These are phyloP conservation scores for Pachyuromys duprasi DNA, from an alignment of 2,797 vertebrate species.

Conservation along the genomic window DNA sequence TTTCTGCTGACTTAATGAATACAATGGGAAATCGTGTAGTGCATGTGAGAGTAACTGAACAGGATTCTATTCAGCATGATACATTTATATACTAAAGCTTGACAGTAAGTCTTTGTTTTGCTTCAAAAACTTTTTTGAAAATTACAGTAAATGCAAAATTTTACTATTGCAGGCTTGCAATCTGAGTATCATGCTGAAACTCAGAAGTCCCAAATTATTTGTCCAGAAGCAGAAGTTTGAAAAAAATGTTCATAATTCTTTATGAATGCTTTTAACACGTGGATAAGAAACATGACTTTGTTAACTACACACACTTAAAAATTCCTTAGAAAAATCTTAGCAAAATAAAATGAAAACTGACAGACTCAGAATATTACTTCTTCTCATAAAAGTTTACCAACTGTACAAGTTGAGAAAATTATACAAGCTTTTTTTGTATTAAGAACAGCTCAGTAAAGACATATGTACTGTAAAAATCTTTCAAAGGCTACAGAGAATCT, in stretches of 20 bases:
- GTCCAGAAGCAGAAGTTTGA: conserved; percentile 73
- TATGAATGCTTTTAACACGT: conserved; percentile 78
- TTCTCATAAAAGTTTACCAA: conserved; percentile 93
- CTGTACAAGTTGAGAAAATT: conserved; percentile 96
- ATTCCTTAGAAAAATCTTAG: conserved; percentile 88
- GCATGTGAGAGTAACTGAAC: conserved; percentile 43
- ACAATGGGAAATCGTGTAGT: conserved; percentile 57
- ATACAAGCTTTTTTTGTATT: conserved; percentile 94
- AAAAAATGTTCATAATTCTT: conserved; percentile 77
- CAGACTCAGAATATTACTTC: conserved; percentile 88
- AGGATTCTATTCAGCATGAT: conserved; percentile 61
- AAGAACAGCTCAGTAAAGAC: conserved; percentile 91
- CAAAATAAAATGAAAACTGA: conserved; percentile 90
- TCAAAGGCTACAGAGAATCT: conserved; percentile 94
- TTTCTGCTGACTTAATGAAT: conserved; percentile 39
- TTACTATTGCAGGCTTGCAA: conserved; percentile 59
- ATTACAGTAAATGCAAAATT: conserved; percentile 60
- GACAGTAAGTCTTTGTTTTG: conserved; percentile 62
- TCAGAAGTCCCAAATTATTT: conserved; percentile 70
- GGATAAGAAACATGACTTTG: conserved; percentile 79
- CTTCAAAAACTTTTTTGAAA: conserved; percentile 76
- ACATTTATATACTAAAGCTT: conserved; percentile 59
- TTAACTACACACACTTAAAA: conserved; percentile 82
- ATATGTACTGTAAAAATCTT: conserved; percentile 94
- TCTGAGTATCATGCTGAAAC: conserved; percentile 76